Base-by-base conservation (phyloP, 2,113 vertebrate species). In the Poeciliopsis turrubarensis region DNA sequence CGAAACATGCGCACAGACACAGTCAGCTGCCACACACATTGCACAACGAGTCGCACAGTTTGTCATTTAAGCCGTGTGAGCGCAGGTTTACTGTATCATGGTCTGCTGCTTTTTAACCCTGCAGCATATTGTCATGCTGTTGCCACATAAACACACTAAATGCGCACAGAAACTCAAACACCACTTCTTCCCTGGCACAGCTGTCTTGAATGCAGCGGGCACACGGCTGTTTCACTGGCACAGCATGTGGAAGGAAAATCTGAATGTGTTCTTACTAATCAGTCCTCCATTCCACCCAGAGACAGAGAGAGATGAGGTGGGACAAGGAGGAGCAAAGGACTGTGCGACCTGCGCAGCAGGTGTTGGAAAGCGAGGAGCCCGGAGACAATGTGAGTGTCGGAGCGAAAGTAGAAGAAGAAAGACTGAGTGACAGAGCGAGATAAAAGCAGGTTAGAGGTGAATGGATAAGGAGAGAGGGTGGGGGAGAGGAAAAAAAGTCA, bases 241-340 rank as follows among this genome's bases (percentile, higher is more conserved):
- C 66, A 73, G 92, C 89, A 92, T 89, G 89, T 92, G 94, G 94
- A 94, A 94, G 94, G 94, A 95, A 95, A 95, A 94, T 94, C 84
- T 94, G 94, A 95, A 95, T 91, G 90, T 92, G 89, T 94, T 93
- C 92, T 91, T 87, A 91, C 91, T 94, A 95, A 94, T 94, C 94
- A 92, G 92, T 91, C 89, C 87, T 80, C 90, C 92, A 90, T 94
- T 94, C 90, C 89, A 89, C 91, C 85, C 79, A 86, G 72, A 80
- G 65, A 72, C 71, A 87, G 67, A 85, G 76, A 81, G 73, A 82
- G 72, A 91, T 39, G 32, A 7, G 91, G 83, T 92, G 90, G 87
- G 82, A 29, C 61, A 83, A 9, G 65, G 7, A 76, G 85, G 79
- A 89, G 57, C 7, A 73, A 76, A 54, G 64, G 70, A 84, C 73